Evolutionary conservation across 2,888 invertebrate genomes (phyloP), one percentile per base, ranked within the genome.

Genomic region (Oscheius sp.): DNA sequence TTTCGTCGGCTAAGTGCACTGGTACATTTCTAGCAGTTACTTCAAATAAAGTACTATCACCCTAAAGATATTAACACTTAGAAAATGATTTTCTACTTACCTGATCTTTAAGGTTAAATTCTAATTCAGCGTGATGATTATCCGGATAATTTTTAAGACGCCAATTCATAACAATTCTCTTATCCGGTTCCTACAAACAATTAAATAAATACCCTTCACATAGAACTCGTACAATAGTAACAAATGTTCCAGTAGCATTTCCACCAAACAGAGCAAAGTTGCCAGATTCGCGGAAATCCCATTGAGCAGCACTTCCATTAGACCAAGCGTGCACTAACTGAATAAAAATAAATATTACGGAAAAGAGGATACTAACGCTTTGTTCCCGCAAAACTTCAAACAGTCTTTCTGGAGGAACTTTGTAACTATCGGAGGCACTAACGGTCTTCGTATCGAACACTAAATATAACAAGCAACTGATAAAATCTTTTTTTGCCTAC

Each of bases 121-220:
- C 93, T 66, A 98, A 97, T 80, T 92, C 92, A 0, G 98, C 98
- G 90, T 92, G 94, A 90, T 97, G 96, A 45, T 93, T 94, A 0
- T 91, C 92, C 0, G 97, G 96, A 96, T 98, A 99, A 77, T 93
- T 93, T 90, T 95, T 96, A 88, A 94, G 93, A 86, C 98, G 92
- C 99, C 99, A 99, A 29, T 82, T 79, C 75, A 81, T 82, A 92
- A 92, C 90, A 72, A 99, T 94, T 90, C 93, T 93, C 89, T 93
- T 92, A 46, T 92, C 92, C 0, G 94, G 94, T 6, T 93, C 88
- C 91, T 91, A 83, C 21, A 75, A 53, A 64, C 25, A 25, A 49
- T 9, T 18, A 16, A 27, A 25, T 6, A 29, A 27, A n/a, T 52
- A 52, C 1, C n/a, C n/a, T n/a, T n/a, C n/a, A n/a, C n/a, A n/a